phyloP scores from a whole-genome alignment of 1,140 invertebrate species.

The Eubasilissa regina region DNA sequence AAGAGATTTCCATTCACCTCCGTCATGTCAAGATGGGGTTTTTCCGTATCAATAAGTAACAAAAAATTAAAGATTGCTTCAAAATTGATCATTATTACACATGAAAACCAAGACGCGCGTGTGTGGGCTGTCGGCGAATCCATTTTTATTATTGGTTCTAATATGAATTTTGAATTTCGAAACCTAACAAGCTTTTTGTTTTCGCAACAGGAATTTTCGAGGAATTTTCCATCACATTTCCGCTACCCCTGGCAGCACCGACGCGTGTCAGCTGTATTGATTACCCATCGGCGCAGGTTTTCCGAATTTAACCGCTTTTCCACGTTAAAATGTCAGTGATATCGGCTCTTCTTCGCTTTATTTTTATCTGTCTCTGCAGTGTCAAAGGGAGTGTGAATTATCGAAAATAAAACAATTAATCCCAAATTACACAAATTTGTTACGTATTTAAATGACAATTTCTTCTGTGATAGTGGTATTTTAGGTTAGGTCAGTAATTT shows the following conservation, averaged over 20 bases:
- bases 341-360: constrained; percentile 19
- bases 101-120: too few relatives aligned
- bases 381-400: not conserved
- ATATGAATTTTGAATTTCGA: not conserved
- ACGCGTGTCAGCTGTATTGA: constrained; percentile 42
- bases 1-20: too few relatives aligned
- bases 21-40: too few relatives aligned
- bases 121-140: too few relatives aligned
- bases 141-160: not conserved
- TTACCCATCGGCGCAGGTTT: constrained; percentile 23
- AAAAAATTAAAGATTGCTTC: too few relatives aligned
- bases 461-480: constrained; percentile 1
- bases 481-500: constrained; percentile 27
- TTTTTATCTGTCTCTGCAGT: not conserved
- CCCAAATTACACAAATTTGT: not conserved
- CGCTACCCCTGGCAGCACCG: constrained; percentile 26
- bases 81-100: too few relatives aligned
- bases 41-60: too few relatives aligned
- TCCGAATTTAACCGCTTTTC: constrained; percentile 8
- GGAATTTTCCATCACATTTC: constrained; percentile 3
- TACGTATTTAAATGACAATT: not conserved
- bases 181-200: not conserved
- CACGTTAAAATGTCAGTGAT: constrained; percentile 33
- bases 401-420: not conserved
- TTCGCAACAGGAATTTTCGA: not conserved